Evolutionary conservation across 1,140 invertebrate genomes (phyloP).

Genomic region (Camponotus pennsylvanicus): DNA sequence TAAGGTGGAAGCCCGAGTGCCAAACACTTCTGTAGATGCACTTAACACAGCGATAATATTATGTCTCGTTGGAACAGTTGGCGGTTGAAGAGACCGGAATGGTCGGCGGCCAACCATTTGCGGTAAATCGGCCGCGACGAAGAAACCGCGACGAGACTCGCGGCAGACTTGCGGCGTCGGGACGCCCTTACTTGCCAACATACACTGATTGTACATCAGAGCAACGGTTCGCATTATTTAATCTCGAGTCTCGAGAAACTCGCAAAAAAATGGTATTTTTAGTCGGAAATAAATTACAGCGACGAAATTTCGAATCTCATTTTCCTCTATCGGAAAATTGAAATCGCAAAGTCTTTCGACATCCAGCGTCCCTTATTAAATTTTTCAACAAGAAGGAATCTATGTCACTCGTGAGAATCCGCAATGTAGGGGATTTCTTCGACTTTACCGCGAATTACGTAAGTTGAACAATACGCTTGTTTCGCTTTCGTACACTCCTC

Average conservation of each 20-base stretch:
- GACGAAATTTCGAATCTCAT: not conserved
- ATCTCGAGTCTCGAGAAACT: not conserved
- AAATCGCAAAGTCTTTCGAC: not conserved
- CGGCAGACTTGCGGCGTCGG: constrained; percentile 44
- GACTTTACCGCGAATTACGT: not conserved
- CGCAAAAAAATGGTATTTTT: not conserved
- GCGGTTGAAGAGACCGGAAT: constrained; percentile 58
- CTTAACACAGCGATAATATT: constrained; percentile 65
- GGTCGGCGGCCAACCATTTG: constrained; percentile 61
- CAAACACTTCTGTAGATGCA: constrained; percentile 59
- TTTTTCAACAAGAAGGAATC: not conserved
- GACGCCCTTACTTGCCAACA: constrained; percentile 7
- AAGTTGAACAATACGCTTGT: not conserved
- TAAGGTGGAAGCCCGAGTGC: constrained; percentile 31
- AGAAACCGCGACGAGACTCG: constrained; percentile 36
- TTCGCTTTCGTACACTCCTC: not conserved
- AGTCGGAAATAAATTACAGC: not conserved
- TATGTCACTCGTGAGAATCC: not conserved
- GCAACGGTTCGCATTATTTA: not conserved
- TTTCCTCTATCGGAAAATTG: not conserved
- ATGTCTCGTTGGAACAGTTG: constrained; percentile 63
- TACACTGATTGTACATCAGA: not conserved
- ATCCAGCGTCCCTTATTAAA: not conserved
- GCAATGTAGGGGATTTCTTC: not conserved
- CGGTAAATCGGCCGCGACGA: constrained; percentile 57